Evolutionary conservation across 2,113 vertebrate genomes (phyloP), one percentile per base, ranked within the genome.

Genomic region (Peucedramus taeniatus): DNA sequence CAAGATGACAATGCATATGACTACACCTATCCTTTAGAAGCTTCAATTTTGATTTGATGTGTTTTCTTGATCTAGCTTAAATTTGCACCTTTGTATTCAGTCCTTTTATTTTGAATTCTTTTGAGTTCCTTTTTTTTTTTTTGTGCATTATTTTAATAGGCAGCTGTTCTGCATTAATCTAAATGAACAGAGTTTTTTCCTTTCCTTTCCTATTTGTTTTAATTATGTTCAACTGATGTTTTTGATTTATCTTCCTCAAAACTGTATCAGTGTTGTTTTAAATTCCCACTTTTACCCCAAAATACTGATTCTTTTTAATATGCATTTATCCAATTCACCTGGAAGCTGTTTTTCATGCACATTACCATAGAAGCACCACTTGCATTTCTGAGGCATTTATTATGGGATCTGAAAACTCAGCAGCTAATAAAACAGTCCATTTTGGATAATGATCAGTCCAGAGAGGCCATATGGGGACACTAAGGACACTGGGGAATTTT

Each of bases 381-480:
- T 83, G 51, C 37, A 60, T 90, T 95, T 93, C 90, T 94, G 47
- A 89, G n/a, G 31, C 40, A 87, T 27, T 93, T 92, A 75, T 53
- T 89, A 74, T 40, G 35, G 64, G 68, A 86, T 95, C 64, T 68
- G 68, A 93, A 96, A 74, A 78, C 68, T 94, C 92, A 93, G 56
- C 85, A 97, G 94, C 93, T 96, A 95, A 97, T 96, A 95, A 96
- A 96, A 93, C 57, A 95, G 95, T 65, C 90, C 83, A 44, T 83
- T 96, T 87, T 95, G 96, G 90, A 92, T 78, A 81, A 74, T 30
- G 88, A 96, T 94, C 94, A 92, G 35, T 88, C 88, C 83, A 77
- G 70, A 93, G 59, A 97, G 97, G 96, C 95, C 91, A 95, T 86
- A 54, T 59, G 61, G 91, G 97, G 97, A 96, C 95, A 97, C 56